Conservation (phyloP, 1,140 invertebrate species). For the Leucophenga varia region DNA sequence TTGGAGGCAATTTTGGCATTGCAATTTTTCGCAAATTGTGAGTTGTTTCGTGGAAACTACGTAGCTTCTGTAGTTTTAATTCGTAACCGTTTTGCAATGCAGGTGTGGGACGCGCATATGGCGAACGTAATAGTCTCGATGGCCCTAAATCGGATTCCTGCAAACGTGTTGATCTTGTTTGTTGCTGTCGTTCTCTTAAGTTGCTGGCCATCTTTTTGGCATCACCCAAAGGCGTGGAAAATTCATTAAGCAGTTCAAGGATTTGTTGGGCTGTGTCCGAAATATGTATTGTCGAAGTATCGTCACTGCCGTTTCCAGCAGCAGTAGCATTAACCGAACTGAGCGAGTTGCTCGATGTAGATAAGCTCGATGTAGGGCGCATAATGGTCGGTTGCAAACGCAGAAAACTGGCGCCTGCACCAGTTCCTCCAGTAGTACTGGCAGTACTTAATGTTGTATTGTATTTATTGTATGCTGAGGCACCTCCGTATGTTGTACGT, state of each 20-base stretch:
- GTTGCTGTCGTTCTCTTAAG: conserved; percentile 34
- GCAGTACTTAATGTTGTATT: conserved; percentile 12
- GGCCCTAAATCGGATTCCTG: conserved; percentile 18
- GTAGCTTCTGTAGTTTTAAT: too few relatives aligned
- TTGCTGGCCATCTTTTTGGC: conserved; percentile 68
- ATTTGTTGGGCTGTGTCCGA: conserved; percentile 69
- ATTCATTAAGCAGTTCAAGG: conserved; percentile 71
- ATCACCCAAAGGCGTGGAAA: conserved; percentile 71
- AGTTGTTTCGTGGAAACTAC: conserved; percentile 57
- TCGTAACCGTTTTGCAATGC: conserved; percentile 5
- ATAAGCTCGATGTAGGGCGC: conserved; percentile 33
- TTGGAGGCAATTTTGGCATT: conserved; percentile 11
- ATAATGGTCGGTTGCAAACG: conserved; percentile 14
- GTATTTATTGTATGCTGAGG: conserved; percentile 64
- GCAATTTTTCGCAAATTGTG: conserved; percentile 65
- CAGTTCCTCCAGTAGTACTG: neutral
- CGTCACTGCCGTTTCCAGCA: conserved; percentile 8
- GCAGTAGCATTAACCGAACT: too few relatives aligned
- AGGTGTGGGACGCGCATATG: conserved; percentile 18
- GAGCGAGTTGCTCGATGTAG: conserved; percentile 17
- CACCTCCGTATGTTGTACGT: conserved; percentile 78
- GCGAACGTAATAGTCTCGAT: conserved; percentile 13
- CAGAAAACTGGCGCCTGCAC: conserved; percentile 7
- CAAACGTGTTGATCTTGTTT: conserved; percentile 22
- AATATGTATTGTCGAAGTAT: conserved; percentile 47